phyloP scores from a whole-genome alignment of 2,888 invertebrate genomes.

The Acholoe squamosa region DNA sequence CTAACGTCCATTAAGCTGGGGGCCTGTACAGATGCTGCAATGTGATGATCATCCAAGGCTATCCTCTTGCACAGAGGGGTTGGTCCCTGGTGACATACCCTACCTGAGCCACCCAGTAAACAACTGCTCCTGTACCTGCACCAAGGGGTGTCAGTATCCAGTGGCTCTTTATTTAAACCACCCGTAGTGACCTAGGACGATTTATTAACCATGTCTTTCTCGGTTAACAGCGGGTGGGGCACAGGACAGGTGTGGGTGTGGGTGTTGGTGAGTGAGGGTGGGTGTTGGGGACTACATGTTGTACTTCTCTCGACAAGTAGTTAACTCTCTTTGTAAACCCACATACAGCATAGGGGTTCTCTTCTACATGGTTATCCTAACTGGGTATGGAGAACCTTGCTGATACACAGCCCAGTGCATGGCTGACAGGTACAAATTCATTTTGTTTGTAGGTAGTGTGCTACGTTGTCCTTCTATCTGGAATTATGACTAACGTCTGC shows the following conservation, averaged over 20 bases:
- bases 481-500: too few species aligned
- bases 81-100: neutral
- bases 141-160: neutral
- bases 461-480: too few species aligned
- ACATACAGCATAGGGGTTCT: too few species aligned
- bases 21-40: neutral
- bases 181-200: constrained; percentile 9
- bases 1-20: too few species aligned
- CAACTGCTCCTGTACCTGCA: neutral
- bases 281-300: too few species aligned
- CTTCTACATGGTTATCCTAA: too few species aligned
- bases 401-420: too few species aligned
- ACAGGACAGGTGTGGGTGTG: neutral
- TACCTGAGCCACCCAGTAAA: neutral
- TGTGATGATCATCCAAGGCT: neutral
- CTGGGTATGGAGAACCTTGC: too few species aligned
- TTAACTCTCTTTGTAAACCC: too few species aligned
- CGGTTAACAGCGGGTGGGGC: neutral
- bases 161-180: constrained; percentile 15
- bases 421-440: too few species aligned
- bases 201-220: constrained; percentile 18
- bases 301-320: too few species aligned
- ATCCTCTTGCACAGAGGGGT: neutral
- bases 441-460: too few species aligned
- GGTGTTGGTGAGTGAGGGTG: constrained; percentile 16